These are phyloP conservation scores for Spodoptera littoralis DNA, from an alignment of 2,888 invertebrate genomes.

Conservation along the genomic window DNA sequence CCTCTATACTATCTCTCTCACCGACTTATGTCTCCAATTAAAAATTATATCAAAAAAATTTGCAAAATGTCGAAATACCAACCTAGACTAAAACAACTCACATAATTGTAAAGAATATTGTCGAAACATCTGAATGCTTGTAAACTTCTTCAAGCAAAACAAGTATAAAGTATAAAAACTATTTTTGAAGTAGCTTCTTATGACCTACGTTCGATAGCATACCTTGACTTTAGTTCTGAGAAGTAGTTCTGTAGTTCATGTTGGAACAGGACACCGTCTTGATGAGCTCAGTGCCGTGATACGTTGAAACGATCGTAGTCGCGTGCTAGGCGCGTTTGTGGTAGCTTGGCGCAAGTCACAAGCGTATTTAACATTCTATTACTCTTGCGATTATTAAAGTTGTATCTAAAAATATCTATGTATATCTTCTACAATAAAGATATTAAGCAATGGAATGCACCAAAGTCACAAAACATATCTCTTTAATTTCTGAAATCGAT, in stretches of 20 bases:
- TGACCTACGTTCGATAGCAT: constrained; percentile 35
- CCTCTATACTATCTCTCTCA: too few species aligned
- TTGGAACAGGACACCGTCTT: constrained; percentile 47
- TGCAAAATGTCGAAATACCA: too few species aligned
- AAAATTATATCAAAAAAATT: too few species aligned
- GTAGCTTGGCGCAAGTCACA: constrained; percentile 36
- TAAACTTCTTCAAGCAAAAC: constrained; percentile 28
- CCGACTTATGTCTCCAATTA: too few species aligned
- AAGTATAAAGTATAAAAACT: constrained; percentile 12
- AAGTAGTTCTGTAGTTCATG: constrained; percentile 48
- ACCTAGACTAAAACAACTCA: too few species aligned
- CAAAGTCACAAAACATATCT: too few species aligned
- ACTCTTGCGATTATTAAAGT: too few species aligned
- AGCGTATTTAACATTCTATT: not conserved
- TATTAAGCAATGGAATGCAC: too few species aligned
- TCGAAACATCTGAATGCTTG: constrained; percentile 28
- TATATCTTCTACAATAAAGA: too few species aligned
- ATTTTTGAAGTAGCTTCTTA: constrained; percentile 21
- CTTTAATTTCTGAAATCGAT: too few species aligned
- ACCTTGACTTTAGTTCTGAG: constrained; percentile 42
- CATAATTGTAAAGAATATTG: constrained; percentile 11
- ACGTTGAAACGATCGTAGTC: constrained; percentile 72
- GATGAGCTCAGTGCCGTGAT: constrained; percentile 65
- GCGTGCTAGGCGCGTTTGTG: constrained; percentile 71
- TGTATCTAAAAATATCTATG: too few species aligned